Evolutionary conservation across 2,113 vertebrate species (phyloP).

Genomic region (Nettapus auritus): DNA sequence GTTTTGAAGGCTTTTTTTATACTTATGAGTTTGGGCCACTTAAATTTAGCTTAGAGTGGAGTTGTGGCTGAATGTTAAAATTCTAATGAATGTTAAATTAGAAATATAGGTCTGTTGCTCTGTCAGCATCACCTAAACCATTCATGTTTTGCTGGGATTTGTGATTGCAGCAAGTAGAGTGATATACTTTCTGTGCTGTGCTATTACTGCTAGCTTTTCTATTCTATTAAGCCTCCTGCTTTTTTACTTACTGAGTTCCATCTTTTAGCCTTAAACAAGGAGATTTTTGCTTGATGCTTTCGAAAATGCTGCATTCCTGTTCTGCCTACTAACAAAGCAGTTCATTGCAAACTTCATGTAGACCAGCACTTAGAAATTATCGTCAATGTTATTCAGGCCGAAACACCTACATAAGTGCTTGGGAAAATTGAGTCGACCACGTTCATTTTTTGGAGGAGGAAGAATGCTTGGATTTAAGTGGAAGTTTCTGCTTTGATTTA

Average conservation of each 20-base stretch:
- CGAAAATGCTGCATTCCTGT: conserved; percentile 41
- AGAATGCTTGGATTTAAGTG: conserved; percentile 8
- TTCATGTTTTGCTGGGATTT: not conserved
- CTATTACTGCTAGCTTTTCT: not conserved
- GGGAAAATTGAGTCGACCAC: not conserved
- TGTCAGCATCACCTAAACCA: not conserved
- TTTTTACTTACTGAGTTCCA: conserved; percentile 60
- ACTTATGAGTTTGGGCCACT: conserved; percentile 71
- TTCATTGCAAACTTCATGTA: not conserved
- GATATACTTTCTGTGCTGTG: not conserved
- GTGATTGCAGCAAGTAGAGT: not conserved
- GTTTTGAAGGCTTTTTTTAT: conserved; percentile 79
- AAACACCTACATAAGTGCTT: not conserved
- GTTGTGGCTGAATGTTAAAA: conserved; percentile 60
- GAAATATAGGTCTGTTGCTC: not conserved
- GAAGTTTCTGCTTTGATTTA: not conserved
- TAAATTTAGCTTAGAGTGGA: conserved; percentile 58
- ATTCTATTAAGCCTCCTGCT: conserved; percentile 15
- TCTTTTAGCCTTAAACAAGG: conserved; percentile 76
- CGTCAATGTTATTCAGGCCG: not conserved
- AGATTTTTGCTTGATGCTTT: conserved; percentile 48
- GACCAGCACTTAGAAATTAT: not conserved
- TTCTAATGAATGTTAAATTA: conserved; percentile 59
- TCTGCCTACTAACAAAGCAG: conserved; percentile 40
- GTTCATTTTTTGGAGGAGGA: not conserved